Evolutionary conservation across 2,797 vertebrate genomes (phyloP), one percentile per base, ranked within the genome.

Genomic region (Lutra lutra): DNA sequence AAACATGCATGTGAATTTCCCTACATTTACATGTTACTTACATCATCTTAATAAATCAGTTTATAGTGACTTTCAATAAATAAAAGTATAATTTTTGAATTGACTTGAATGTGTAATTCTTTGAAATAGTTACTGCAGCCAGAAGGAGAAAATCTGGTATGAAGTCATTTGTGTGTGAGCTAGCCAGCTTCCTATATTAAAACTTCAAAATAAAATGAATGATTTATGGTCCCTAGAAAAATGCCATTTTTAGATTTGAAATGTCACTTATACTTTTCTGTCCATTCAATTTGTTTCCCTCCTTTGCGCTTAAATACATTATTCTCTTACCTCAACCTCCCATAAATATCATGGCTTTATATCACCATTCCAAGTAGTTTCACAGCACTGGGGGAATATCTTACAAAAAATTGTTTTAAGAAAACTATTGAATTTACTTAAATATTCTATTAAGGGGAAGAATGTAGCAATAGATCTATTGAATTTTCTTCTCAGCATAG

Each of bases 171-270:
- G 32, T 17, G 0, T 32, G 14, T 29, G 9, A 89, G 48, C 35
- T 58, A 86, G 29, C 68, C 79, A 46, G 43, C 56, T 94, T 86
- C 58, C 40, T 86, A n/a, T 43, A 94, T 86, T 86, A 95, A 96
- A 75, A 82, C 58, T 95, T 92, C 60, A 93, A 86, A 72, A 73
- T 83, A 82, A 91, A 86, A 62, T 70, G 73, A 89, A 40, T 93
- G 94, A 93, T 96, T 93, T 83, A 80, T 94, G 56, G 40, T 73
- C 48, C 87, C 82, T 51, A 94, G 75, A 72, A 64, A 93, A 89
- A 80, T 35, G 11, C 21, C 60, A 72, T 62, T 86, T 94, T 66
- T 70, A 78, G 60, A 68, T 84, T 75, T 96, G 40, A 86, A 43
- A 73, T 94, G 35, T 84, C 62, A 64, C 38, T 86, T 89, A 56